Base-by-base conservation (phyloP, 35 echinoderm and acorn worm genomes). In the Heliocidaris tuberculata region DNA sequence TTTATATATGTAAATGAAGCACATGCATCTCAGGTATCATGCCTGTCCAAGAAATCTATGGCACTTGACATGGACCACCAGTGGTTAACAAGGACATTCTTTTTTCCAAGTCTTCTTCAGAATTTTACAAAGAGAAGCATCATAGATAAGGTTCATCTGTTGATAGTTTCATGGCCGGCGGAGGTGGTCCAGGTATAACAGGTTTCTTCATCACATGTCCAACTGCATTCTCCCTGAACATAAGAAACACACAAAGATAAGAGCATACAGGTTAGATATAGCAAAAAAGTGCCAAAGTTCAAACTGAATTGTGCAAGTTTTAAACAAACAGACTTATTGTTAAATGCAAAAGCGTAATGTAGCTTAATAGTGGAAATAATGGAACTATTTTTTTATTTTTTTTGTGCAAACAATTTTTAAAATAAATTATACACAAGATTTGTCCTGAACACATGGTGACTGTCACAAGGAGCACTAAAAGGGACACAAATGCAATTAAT, bases 81-180 rank as follows among this genome's bases (percentile, higher is more conserved):
- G 7, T 78, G 27, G 21, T 78, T 78, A 27, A 24, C 65, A 78
- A n/a, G 65, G 0, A 19, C 5, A 8, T 78, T n/a, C 17, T 0
- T 27, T 78, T 78, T n/a, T 2, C 27, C 27, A 1, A 0, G 0
- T n/a, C 19, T 78, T 24, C 65, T n/a, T 19, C 5, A 27, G 6
- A 78, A 78, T 27, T n/a, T 27, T 9, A 78, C 7, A n/a, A n/a
- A 78, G 15, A 7, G 27, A 78, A 27, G 52, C 52, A 89, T 89
- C 87, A 89, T 89, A 89, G 47, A 48, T 89, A 89, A 17, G 87
- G 87, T 89, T 89, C 87, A 47, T 89, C 87, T 17, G 87, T 89
- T 13, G 87, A 89, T 15, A 89, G 32, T 89, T 89, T 89, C 87
- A 89, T 89, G 15, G 47, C 48, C 13, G 92, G 92, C 6, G 92